These are phyloP conservation scores for Paramuricea clavata DNA, from an alignment of 92 coral and sea anemone genomes.

Conservation along the genomic window DNA sequence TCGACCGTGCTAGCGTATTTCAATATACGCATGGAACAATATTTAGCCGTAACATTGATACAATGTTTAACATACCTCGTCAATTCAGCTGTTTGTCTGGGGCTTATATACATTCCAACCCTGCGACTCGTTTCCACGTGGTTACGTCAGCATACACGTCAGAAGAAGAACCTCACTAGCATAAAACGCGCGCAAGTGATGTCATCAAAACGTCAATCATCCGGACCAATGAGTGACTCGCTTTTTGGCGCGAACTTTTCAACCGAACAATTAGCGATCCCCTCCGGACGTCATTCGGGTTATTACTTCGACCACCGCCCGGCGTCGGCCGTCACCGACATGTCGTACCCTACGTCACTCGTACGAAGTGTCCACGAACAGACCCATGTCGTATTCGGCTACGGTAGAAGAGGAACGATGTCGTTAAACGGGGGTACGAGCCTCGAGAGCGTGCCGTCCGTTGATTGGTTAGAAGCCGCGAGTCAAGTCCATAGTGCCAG, in stretches of 20 bases:
- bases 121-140: slow-evolving; percentile 52
- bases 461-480: slow-evolving; percentile 18
- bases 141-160: slow-evolving; percentile 52
- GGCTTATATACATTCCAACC: slow-evolving; percentile 29
- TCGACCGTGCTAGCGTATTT: slow-evolving; percentile 10
- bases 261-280: slow-evolving; percentile 1
- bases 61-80: slow-evolving; percentile 10
- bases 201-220: slow-evolving; percentile 46
- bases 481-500: not conserved
- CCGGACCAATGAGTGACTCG: slow-evolving; percentile 7
- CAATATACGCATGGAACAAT: not conserved
- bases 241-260: slow-evolving; percentile 13
- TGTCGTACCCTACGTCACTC: slow-evolving; percentile 41
- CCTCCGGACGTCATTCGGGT: slow-evolving; percentile 11
- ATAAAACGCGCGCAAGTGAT: slow-evolving; percentile 50
- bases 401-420: slow-evolving; percentile 18
- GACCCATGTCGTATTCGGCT: slow-evolving; percentile 38
- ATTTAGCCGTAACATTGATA: slow-evolving; percentile 1
- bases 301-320: slow-evolving; percentile 46
- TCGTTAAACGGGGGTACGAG: slow-evolving; percentile 6
- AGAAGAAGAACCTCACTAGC: slow-evolving; percentile 39
- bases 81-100: slow-evolving; percentile 18
- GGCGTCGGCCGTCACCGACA: slow-evolving; percentile 29
- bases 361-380: slow-evolving; percentile 42
- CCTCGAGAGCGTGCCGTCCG: slow-evolving; percentile 19